These are phyloP conservation scores for Atta colombica DNA, from an alignment of 1,140 invertebrate species.

Conservation along the genomic window DNA sequence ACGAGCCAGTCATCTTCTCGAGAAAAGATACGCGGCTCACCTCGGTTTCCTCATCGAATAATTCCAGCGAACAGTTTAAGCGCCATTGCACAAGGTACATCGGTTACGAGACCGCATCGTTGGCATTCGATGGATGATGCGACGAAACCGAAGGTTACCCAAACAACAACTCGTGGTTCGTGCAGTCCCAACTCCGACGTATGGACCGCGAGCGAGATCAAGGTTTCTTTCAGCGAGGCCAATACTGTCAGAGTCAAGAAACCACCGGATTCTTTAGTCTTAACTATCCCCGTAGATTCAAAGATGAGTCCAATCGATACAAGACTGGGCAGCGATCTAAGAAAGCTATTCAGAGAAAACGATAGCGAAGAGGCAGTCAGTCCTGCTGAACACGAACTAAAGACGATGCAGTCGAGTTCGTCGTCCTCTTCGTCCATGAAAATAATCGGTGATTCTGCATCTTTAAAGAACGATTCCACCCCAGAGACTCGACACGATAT, in stretches of 20 bases:
- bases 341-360: constrained; percentile 74
- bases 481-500: constrained; percentile 15
- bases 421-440: constrained; percentile 70
- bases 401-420: constrained; percentile 60
- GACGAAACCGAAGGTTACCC: constrained; percentile 79
- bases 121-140: constrained; percentile 89
- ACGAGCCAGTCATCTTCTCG: constrained; percentile 81
- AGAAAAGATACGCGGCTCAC: constrained; percentile 87
- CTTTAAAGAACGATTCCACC: constrained; percentile 29
- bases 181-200: constrained; percentile 83
- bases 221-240: constrained; percentile 83
- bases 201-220: constrained; percentile 84
- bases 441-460: constrained; percentile 13
- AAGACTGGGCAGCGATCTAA: constrained; percentile 74
- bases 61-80: constrained; percentile 89
- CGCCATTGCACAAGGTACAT: constrained; percentile 80
- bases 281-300: constrained; percentile 73
- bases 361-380: constrained; percentile 45
- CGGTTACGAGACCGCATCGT: constrained; percentile 76
- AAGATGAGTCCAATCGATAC: constrained; percentile 73
- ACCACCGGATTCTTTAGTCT: constrained; percentile 69
- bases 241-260: constrained; percentile 69
- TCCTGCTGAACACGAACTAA: constrained; percentile 65
- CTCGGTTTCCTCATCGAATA: constrained; percentile 91
- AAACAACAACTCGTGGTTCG: constrained; percentile 75